Conservation (phyloP, 2,888 invertebrate species). For the Morpho helenor region DNA sequence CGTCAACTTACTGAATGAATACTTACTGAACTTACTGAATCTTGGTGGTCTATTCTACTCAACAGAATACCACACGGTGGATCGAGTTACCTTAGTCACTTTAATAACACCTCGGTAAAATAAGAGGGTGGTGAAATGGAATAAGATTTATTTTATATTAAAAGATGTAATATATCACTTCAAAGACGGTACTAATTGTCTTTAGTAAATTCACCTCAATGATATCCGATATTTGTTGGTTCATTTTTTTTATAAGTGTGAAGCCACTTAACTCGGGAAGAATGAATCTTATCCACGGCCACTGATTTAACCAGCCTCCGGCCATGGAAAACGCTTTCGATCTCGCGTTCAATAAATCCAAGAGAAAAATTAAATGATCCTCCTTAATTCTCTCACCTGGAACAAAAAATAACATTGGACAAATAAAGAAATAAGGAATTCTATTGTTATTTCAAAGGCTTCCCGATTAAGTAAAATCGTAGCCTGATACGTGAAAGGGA, state of each 20-base stretch:
- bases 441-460: too few species aligned
- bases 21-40: too few species aligned
- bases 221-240: slow-evolving; percentile 75
- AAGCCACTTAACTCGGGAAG: slow-evolving; percentile 82
- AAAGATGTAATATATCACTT: not conserved
- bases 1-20: too few species aligned
- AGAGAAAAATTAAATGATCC: slow-evolving; percentile 58
- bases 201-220: slow-evolving; percentile 37
- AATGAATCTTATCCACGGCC: slow-evolving; percentile 83
- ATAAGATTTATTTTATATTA: too few species aligned
- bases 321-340: slow-evolving; percentile 79
- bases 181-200: not conserved
- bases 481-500: too few species aligned
- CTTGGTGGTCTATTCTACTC: too few species aligned
- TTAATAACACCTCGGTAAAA: too few species aligned
- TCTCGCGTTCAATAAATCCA: slow-evolving; percentile 48
- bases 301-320: slow-evolving; percentile 83
- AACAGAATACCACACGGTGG: too few species aligned
- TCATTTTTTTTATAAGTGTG: slow-evolving; percentile 67
- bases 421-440: too few species aligned
- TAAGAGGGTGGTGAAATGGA: too few species aligned
- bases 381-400: slow-evolving; percentile 79
- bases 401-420: slow-evolving; percentile 10
- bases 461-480: too few species aligned
- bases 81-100: too few species aligned